Conservation (phyloP, 2,113 vertebrate species). For the Lipotes vexillifer region DNA sequence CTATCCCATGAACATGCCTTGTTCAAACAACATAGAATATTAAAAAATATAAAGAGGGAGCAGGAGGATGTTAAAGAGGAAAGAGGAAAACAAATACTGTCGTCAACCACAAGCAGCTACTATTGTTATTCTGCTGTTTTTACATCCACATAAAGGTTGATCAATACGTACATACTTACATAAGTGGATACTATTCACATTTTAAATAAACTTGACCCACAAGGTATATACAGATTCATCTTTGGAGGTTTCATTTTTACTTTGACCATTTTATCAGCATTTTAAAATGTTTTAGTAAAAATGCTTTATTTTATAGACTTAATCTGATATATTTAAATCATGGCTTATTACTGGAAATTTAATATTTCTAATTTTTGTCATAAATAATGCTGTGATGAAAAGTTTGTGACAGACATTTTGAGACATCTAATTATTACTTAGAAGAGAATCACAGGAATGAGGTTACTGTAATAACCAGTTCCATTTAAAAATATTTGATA, state of each 20-base stretch:
- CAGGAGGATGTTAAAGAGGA: background rate
- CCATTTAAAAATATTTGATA: background rate
- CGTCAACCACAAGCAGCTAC: background rate
- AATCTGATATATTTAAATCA: background rate
- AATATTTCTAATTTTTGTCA: background rate
- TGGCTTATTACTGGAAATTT: background rate
- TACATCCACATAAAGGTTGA: background rate
- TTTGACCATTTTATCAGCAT: background rate
- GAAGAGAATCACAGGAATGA: background rate
- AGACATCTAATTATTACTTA: background rate
- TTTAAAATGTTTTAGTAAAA: background rate
- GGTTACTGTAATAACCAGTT: background rate
- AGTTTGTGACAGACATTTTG: background rate
- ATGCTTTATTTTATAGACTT: background rate
- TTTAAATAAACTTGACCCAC: background rate
- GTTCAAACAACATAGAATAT: background rate
- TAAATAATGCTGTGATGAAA: background rate
- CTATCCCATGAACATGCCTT: too few relatives aligned
- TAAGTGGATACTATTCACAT: background rate
- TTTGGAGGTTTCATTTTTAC: background rate
- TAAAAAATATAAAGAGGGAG: background rate
- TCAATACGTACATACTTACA: rapidly evolving
- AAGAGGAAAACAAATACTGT: background rate
- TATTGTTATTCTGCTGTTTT: background rate
- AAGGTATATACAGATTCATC: background rate